phyloP scores from a whole-genome alignment of 2,888 invertebrate species.

The Polyploca ridens region DNA sequence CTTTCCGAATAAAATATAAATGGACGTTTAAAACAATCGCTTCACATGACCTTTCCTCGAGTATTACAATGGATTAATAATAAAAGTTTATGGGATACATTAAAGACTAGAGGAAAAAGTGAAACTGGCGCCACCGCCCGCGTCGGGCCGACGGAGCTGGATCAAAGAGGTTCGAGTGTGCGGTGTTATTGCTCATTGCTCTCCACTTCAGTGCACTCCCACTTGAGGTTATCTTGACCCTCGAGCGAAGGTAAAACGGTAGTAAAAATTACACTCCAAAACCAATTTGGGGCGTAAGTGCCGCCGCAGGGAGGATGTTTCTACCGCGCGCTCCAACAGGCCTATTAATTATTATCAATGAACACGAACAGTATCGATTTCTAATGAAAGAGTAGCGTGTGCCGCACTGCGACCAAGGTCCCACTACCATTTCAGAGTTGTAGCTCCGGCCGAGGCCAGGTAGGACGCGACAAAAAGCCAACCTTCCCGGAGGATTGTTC shows the following conservation, averaged over 20 bases:
- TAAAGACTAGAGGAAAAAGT: slow-evolving; percentile 37
- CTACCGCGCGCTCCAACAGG: slow-evolving; percentile 45
- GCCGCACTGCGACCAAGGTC: slow-evolving; percentile 68
- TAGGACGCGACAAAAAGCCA: slow-evolving; percentile 50
- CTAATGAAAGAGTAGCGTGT: slow-evolving; percentile 63
- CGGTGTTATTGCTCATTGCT: slow-evolving; percentile 55
- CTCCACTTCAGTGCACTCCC: slow-evolving; percentile 61
- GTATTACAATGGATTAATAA: slow-evolving; percentile 56
- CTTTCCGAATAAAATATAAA: slow-evolving; percentile 66
- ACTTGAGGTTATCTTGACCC: slow-evolving; percentile 75
- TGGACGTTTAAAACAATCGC: slow-evolving; percentile 57
- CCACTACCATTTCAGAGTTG: slow-evolving; percentile 32
- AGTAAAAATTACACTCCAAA: slow-evolving; percentile 79
- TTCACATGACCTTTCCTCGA: slow-evolving; percentile 59
- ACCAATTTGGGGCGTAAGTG: slow-evolving; percentile 66
- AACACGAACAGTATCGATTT: slow-evolving; percentile 72
- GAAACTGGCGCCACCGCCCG: slow-evolving; percentile 42
- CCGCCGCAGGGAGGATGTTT: slow-evolving; percentile 55
- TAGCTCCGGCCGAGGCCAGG: slow-evolving; percentile 52
- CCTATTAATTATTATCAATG: slow-evolving; percentile 78
- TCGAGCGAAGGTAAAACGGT: slow-evolving; percentile 74
- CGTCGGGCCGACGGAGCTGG: slow-evolving; percentile 55
- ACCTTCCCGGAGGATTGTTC: slow-evolving; percentile 53
- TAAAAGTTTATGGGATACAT: slow-evolving; percentile 63
- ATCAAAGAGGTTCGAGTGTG: slow-evolving; percentile 73